Conservation (phyloP, 2,888 invertebrate species). For the Dicranocentrus wangi region DNA sequence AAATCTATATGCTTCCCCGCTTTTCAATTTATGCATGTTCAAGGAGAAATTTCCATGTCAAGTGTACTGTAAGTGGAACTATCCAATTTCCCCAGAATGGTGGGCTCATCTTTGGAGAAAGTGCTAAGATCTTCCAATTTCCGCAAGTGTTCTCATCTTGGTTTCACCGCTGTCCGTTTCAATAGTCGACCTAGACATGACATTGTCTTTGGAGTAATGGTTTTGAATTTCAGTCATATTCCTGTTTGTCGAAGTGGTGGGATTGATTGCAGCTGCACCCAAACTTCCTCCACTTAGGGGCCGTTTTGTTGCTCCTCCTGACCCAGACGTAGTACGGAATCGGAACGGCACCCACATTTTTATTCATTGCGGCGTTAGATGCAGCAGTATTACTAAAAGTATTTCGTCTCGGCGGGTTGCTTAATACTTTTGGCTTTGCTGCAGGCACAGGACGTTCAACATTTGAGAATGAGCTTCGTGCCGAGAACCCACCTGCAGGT, state of each 20-base stretch:
- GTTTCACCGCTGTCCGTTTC: slow-evolving; percentile 73
- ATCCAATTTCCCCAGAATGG: slow-evolving; percentile 76
- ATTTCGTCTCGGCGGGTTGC: slow-evolving; percentile 47
- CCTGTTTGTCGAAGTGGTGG: slow-evolving; percentile 40
- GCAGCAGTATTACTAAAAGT: slow-evolving; percentile 41
- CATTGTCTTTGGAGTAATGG: slow-evolving; percentile 60
- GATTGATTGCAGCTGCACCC: slow-evolving; percentile 5
- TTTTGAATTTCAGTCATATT: slow-evolving; percentile 53
- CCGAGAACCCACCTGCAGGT: slow-evolving; percentile 55
- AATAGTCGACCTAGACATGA: slow-evolving; percentile 72
- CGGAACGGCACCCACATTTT: slow-evolving; percentile 15
- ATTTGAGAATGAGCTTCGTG: slow-evolving; percentile 63
- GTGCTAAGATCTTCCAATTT: slow-evolving; percentile 81
- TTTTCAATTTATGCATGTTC: slow-evolving; percentile 2
- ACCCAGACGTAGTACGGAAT: too few relatives aligned
- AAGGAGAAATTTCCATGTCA: slow-evolving; percentile 63
- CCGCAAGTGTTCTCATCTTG: slow-evolving; percentile 75
- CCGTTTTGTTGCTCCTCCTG: slow-evolving; percentile 49
- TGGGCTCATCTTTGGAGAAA: slow-evolving; percentile 85
- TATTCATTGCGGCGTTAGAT: slow-evolving; percentile 27
- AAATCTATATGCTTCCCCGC: neutral
- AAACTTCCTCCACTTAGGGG: slow-evolving; percentile 39
- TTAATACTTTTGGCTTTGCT: slow-evolving; percentile 44
- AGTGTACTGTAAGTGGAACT: slow-evolving; percentile 54
- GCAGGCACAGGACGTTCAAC: slow-evolving; percentile 55